Percentiles rank a stretch among this genome's conserved stretches.
Conservation (phyloP, 2,888 invertebrate genomes). For the Leptopilina syphax region DNA sequence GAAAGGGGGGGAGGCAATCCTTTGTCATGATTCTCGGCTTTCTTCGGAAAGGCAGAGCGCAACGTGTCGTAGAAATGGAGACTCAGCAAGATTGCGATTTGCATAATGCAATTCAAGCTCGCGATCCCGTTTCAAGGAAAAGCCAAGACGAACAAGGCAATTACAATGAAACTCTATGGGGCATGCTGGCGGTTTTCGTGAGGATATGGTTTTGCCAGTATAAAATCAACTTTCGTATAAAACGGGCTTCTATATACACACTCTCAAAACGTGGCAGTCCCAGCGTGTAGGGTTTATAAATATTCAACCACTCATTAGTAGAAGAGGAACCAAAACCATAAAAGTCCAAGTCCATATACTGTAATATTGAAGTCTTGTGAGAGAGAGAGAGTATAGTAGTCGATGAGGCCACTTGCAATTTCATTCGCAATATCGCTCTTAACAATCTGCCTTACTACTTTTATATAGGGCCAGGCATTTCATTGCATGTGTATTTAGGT, state of each 20-base stretch:
- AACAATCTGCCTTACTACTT: conserved; percentile 7
- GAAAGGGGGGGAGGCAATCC: background rate
- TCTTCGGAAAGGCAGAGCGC: conserved; percentile 44
- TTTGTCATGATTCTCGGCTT: conserved; percentile 31
- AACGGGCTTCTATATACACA: conserved; percentile 41
- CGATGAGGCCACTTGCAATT: conserved; percentile 65
- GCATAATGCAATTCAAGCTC: conserved; percentile 75
- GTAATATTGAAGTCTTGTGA: conserved; percentile 49
- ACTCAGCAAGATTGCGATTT: conserved; percentile 74
- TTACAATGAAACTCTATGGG: conserved; percentile 76
- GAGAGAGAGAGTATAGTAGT: conserved; percentile 34
- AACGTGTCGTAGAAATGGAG: conserved; percentile 64
- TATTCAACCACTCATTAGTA: conserved; percentile 73
- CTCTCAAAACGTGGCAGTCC: conserved; percentile 43
- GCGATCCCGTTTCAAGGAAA: conserved; percentile 71
- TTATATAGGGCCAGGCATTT: background rate
- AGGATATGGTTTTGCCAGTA: conserved; percentile 61
- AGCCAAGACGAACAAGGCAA: conserved; percentile 76
- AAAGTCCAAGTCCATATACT: conserved; percentile 59
- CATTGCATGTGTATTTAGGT: conserved; percentile 40
- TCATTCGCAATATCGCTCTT: conserved; percentile 61
- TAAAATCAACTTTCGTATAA: conserved; percentile 49
- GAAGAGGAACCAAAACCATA: conserved; percentile 58
- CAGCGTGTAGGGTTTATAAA: conserved; percentile 69
- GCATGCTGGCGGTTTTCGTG: conserved; percentile 68